These are phyloP conservation scores for Melipona quadrifasciata DNA, from an alignment of 1,140 invertebrate species.

Conservation along the genomic window DNA sequence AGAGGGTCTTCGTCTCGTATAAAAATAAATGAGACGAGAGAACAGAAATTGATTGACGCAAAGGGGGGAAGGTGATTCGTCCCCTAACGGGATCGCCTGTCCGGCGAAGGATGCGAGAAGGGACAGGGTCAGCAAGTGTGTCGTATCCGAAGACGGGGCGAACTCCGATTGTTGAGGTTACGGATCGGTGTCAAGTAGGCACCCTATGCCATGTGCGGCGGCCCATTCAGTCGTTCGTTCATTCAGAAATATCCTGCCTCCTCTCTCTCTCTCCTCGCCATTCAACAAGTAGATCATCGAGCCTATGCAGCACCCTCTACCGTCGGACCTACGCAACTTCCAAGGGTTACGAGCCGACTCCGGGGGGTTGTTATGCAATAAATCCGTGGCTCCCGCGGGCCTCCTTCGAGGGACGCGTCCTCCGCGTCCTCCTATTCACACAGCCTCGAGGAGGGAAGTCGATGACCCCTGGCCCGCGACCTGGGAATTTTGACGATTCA, in stretches of 20 bases:
- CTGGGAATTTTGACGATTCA: constrained; percentile 56
- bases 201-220: constrained; percentile 70
- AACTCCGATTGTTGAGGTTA: constrained; percentile 66
- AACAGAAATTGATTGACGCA: neutral
- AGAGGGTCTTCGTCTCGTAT: no score
- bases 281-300: constrained; percentile 73
- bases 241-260: constrained; percentile 71
- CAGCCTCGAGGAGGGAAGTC: constrained; percentile 10
- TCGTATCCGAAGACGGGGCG: constrained; percentile 45
- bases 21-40: no score
- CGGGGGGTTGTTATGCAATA: constrained; percentile 69
- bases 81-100: neutral
- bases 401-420: constrained; percentile 61
- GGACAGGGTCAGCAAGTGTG: constrained; percentile 43
- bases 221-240: constrained; percentile 71
- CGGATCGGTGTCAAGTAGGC: constrained; percentile 72
- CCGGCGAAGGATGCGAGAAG: neutral
- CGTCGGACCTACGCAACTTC: constrained; percentile 71
- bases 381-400: constrained; percentile 64
- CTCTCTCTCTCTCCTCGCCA: constrained; percentile 60
- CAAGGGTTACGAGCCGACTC: constrained; percentile 69
- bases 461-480: constrained; percentile 39
- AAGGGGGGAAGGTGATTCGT: neutral
- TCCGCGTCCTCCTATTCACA: constrained; percentile 21
- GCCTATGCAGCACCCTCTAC: constrained; percentile 70